phyloP scores from a whole-genome alignment of 2,113 vertebrate species.

The Leptobrachium ailaonicum region DNA sequence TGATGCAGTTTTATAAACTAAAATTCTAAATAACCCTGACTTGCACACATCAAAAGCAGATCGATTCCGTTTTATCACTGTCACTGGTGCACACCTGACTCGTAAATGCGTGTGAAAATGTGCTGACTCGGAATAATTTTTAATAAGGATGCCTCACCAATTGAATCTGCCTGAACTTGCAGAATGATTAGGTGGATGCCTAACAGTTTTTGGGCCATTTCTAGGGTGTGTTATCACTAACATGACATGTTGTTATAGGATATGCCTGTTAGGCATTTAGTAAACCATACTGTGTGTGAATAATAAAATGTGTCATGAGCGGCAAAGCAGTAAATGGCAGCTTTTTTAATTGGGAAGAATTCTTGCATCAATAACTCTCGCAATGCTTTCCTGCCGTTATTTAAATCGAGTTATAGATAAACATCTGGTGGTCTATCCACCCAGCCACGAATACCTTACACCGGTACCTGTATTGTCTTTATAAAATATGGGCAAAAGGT shows the following conservation, averaged over 20 bases:
- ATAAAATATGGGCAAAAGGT: too few species aligned
- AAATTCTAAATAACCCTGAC: background rate
- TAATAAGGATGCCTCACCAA: background rate
- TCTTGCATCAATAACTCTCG: too few species aligned
- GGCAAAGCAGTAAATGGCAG: too few species aligned
- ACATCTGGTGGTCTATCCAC: too few species aligned
- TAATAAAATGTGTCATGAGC: too few species aligned
- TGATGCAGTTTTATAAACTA: too few species aligned
- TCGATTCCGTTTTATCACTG: background rate
- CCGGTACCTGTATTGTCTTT: too few species aligned
- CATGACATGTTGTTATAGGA: constrained; percentile 23
- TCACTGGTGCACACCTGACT: background rate
- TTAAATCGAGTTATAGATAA: too few species aligned
- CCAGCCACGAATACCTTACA: too few species aligned
- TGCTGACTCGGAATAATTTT: background rate
- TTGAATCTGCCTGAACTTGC: constrained; percentile 13
- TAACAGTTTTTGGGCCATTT: constrained; percentile 5
- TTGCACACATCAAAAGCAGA: background rate
- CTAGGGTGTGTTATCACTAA: constrained; percentile 27
- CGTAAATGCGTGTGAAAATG: background rate
- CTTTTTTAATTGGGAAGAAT: too few species aligned
- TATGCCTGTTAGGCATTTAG: constrained; percentile 17
- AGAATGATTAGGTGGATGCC: constrained; percentile 24
- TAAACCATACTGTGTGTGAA: background rate
- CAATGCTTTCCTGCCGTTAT: too few species aligned